Conservation (phyloP, 2,113 vertebrate genomes). For the Baryphthengus martii region DNA sequence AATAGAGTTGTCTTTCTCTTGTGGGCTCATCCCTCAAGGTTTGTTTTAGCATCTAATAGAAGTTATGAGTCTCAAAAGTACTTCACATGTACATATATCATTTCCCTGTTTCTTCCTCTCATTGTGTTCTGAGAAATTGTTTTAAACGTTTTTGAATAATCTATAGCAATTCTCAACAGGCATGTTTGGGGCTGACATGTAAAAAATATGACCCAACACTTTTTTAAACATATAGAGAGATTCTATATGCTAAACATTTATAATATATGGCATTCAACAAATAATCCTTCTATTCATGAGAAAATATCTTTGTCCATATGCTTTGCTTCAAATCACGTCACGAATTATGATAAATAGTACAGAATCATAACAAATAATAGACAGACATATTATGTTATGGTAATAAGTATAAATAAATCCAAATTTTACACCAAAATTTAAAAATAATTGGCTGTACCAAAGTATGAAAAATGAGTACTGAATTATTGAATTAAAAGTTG, state of each 20-base stretch:
- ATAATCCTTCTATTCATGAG: not conserved
- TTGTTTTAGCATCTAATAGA: not conserved
- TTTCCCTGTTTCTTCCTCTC: not conserved
- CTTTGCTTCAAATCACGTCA: not conserved
- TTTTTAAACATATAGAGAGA: not conserved
- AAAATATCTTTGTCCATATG: not conserved
- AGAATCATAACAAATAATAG: not conserved
- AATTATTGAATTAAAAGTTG: not conserved
- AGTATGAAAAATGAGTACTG: not conserved
- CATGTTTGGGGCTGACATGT: fast-evolving
- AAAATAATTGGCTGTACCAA: not conserved
- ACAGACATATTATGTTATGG: not conserved
- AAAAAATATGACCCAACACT: not conserved
- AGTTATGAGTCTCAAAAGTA: not conserved
- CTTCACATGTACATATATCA: not conserved
- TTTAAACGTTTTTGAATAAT: not conserved
- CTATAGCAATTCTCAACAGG: not conserved
- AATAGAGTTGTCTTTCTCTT: not conserved
- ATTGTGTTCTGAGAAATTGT: not conserved
- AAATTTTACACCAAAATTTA: not conserved
- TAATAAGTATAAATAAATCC: not conserved
- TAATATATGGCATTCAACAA: not conserved
- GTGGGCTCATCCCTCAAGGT: not conserved
- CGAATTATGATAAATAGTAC: not conserved
- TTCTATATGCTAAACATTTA: not conserved